Percentiles rank a stretch among this genome's conserved stretches.
Conservation (phyloP, 2,113 vertebrate genomes). For the Chloroceryle aenea region DNA sequence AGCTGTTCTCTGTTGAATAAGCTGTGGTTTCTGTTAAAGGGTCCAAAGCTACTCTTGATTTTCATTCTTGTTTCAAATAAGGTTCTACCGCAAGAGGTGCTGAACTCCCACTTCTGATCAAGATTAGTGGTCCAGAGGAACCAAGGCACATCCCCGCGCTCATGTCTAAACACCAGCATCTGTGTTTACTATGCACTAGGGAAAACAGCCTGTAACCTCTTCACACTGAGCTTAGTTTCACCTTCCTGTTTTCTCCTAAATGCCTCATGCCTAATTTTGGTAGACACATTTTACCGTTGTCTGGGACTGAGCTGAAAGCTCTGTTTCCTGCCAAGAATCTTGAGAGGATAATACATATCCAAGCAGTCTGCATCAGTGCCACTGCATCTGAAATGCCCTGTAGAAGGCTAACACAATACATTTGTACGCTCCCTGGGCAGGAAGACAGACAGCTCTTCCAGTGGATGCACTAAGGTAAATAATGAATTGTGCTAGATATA, state of each 20-base stretch:
- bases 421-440: neutral
- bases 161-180: neutral
- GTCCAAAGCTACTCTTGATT: neutral
- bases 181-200: neutral
- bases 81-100: neutral
- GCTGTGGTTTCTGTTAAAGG: neutral
- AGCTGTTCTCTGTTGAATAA: neutral
- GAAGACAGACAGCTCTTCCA: neutral
- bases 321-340: constrained; percentile 19
- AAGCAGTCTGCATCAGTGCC: neutral
- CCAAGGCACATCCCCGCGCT: neutral
- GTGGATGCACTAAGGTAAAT: neutral
- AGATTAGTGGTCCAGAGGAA: neutral
- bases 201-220: neutral
- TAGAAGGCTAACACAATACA: neutral
- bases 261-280: neutral
- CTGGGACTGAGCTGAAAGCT: neutral
- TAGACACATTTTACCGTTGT: neutral
- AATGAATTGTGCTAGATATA: neutral
- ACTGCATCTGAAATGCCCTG: neutral
- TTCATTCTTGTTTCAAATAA: neutral
- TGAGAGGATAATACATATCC: neutral
- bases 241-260: neutral
- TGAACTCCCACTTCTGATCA: neutral
- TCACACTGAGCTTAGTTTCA: neutral